Evolutionary conservation across 1,140 invertebrate genomes (phyloP).

Genomic region (Euwallacea similis): DNA sequence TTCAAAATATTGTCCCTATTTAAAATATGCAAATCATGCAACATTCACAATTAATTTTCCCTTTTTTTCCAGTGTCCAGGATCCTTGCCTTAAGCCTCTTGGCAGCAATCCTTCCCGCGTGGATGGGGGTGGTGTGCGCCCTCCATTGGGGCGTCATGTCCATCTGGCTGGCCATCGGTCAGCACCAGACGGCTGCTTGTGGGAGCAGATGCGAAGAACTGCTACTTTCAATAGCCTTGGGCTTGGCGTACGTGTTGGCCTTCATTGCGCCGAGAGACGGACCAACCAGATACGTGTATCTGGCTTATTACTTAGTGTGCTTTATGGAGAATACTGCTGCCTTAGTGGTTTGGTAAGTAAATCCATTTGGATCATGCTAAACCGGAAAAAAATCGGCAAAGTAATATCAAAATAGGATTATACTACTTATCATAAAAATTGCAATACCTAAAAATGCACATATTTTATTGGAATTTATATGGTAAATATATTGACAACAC

Average conservation of each 20-base stretch:
- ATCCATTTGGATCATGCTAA: no score
- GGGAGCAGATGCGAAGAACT: constrained; percentile 56
- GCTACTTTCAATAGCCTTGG: constrained; percentile 53
- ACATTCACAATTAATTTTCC: constrained; percentile 2
- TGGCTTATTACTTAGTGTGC: constrained; percentile 57
- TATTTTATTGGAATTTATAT: no score
- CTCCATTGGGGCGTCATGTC: constrained; percentile 54
- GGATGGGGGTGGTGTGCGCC: constrained; percentile 54
- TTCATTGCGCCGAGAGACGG: constrained; percentile 57
- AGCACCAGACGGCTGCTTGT: constrained; percentile 53
- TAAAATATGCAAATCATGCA: no score
- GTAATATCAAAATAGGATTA: no score
- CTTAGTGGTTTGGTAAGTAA: constrained; percentile 56
- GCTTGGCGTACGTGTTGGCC: constrained; percentile 55
- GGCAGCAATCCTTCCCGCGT: constrained; percentile 51
- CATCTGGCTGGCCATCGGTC: constrained; percentile 52
- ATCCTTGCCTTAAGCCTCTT: constrained; percentile 53
- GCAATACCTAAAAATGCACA: no score
- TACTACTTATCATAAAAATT: no score
- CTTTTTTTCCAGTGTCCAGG: constrained; percentile 47
- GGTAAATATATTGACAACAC: no score
- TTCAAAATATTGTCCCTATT: no score
- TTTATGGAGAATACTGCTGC: constrained; percentile 58
- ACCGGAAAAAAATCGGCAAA: no score
- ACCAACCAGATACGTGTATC: constrained; percentile 55